Evolutionary conservation across 2,888 invertebrate species (phyloP).

Genomic region (Beris chalybata): DNA sequence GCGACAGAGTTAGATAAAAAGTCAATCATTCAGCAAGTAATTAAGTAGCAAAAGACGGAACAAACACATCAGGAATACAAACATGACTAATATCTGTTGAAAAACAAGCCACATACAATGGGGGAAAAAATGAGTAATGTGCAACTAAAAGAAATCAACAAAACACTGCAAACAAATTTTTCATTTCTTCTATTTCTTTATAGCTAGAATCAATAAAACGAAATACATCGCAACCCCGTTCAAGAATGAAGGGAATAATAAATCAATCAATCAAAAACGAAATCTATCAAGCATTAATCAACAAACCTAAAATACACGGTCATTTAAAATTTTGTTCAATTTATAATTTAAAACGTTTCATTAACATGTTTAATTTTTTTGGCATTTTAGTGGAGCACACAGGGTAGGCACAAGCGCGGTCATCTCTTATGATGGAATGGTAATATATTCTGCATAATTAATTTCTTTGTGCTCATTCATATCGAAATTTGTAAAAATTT

Average conservation of each 20-base stretch:
- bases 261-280: neutral
- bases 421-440: constrained; percentile 35
- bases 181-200: too few relatives aligned
- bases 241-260: too few relatives aligned
- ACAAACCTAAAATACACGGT: neutral
- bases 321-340: neutral
- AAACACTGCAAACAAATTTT: too few relatives aligned
- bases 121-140: too few relatives aligned
- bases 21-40: neutral
- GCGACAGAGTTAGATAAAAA: neutral
- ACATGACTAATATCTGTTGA: neutral
- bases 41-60: neutral
- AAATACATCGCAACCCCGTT: too few relatives aligned
- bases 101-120: neutral
- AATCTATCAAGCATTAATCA: neutral
- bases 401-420: constrained; percentile 57
- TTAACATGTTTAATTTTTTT: neutral
- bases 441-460: neutral
- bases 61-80: neutral
- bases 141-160: too few relatives aligned
- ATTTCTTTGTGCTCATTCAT: neutral
- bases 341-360: neutral
- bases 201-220: too few relatives aligned
- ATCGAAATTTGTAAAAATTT: neutral
- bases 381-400: constrained; percentile 49